A percentile compares a stretch with the other conserved stretches of the same genome.
Evolutionary conservation across 1,140 invertebrate genomes (phyloP).

Genomic region (Metopolophium dirhodum): DNA sequence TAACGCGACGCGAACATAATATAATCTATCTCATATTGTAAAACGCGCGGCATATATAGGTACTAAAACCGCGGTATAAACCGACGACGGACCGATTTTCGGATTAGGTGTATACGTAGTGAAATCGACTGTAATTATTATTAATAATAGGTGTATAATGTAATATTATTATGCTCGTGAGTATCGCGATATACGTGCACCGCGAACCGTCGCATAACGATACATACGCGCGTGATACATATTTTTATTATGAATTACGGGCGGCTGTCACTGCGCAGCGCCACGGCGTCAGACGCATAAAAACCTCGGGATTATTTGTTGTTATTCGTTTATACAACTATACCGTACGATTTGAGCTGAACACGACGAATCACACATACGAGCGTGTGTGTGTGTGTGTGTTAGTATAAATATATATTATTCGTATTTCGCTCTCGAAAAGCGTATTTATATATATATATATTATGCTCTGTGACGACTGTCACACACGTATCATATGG

Average conservation of each 20-base stretch:
- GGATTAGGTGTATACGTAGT: too few relatives aligned
- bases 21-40: too few relatives aligned
- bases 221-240: not conserved
- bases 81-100: too few relatives aligned
- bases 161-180: not conserved
- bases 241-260: slow-evolving; percentile 3
- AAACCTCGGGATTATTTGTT: not conserved
- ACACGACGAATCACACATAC: not conserved
- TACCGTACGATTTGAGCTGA: not conserved
- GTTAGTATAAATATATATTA: too few relatives aligned
- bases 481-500: not conserved
- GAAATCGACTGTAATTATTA: slow-evolving; percentile 14
- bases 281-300: not conserved
- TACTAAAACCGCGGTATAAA: too few relatives aligned
- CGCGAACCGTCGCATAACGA: not conserved
- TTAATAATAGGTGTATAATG: not conserved
- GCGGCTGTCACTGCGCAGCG: not conserved
- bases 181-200: not conserved
- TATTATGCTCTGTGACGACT: not conserved
- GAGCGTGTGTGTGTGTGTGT: too few relatives aligned
- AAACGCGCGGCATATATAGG: too few relatives aligned
- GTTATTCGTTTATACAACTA: not conserved
- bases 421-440: not conserved
- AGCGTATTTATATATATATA: not conserved
- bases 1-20: not conserved